Base-by-base conservation (phyloP, 2,113 vertebrate species). In the Brachirus orientalis region DNA sequence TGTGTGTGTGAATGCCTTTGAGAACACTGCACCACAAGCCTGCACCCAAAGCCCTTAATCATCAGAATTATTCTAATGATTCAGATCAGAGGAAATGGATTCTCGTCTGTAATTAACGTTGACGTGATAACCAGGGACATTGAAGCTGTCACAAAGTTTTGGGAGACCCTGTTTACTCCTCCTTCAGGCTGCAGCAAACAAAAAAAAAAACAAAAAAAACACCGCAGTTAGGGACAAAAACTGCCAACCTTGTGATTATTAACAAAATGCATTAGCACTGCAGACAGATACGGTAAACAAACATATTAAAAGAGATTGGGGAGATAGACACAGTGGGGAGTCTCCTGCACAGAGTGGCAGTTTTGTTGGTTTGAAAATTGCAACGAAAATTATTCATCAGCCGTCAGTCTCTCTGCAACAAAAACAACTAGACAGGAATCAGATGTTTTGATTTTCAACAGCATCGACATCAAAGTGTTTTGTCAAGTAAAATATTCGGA, bases 101-200 rank as follows among this genome's bases (percentile, higher is more conserved):
- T 71, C 63, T 77, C 80, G 82, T 84, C 78, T 47, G 20, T 86
- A 86, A 91, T 90, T 83, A 87, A 86, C 60, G 82, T 66, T 68
- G 82, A 84, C 82, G 71, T 36, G 72, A 88, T 88, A 87, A 83
- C 76, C 35, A 10, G 43, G 13, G 58, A 57, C 46, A 66, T 74
- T 77, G 58, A 73, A 83, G 65, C 22, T 71, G 68, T 33, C 54
- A 62, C 69, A 79, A 72, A 65, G 74, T 71, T 69, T 70, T 38
- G 60, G 59, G 62, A 76, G 63, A 57, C 64, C 48, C 52, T 50
- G 59, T 63, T 80, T 51, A 50, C 62, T 40, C 67, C 41, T 69
- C 28, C 38, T 52, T 76, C 48, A n/a, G 54, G 73, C 64, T 72
- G 68, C 68, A 65, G 78, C 16, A 61, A 71, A 72, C 14, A 67